Evolutionary conservation across 2,888 invertebrate species (phyloP), one percentile per base, ranked within the genome.

Genomic region (Rutpela maculata): DNA sequence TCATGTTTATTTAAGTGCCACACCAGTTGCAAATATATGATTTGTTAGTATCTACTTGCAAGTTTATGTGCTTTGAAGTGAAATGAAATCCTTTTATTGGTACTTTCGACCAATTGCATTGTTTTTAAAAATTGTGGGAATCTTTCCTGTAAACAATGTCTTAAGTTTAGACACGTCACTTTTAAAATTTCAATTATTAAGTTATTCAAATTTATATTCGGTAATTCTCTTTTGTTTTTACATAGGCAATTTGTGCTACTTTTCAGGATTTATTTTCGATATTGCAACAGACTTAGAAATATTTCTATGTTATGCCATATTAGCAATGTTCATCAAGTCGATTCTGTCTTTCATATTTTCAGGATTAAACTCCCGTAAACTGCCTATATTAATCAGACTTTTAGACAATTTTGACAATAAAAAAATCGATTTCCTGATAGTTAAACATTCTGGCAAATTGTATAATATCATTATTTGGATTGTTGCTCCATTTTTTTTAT

Each of bases 61-160:
- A 62, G 26, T 26, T 62, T 62, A 4, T 31, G 62, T 62, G 62
- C 15, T n/a, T 43, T 55, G 26, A 55, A 67, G 50, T 66, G 19
- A 55, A 50, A 73, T 63, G 55, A 81, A 80, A 77, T 77, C 81
- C 9, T 85, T 85, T 74, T 85, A 82, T 69, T 85, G 81, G 79
- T 84, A 84, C 67, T 84, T 85, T 59, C 78, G 83, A 55, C 85
- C 85, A 31, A 77, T 85, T 7, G 84, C 81, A 15, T 35, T 84
- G 11, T 56, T 81, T 9, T 79, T 80, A 65, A 84, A 83, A 80
- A 17, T 79, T 4, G 18, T 82, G 38, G 85, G 85, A 19, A 81
- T 84, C 9, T 80, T 85, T 68, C 83, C 85, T 15, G 55, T 85
- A 22, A 78, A 83, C 78, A 84, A 85, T 73, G 63, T 85, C 15